Base-by-base conservation (phyloP, 2,888 invertebrate genomes). In the Andrena dorsata region DNA sequence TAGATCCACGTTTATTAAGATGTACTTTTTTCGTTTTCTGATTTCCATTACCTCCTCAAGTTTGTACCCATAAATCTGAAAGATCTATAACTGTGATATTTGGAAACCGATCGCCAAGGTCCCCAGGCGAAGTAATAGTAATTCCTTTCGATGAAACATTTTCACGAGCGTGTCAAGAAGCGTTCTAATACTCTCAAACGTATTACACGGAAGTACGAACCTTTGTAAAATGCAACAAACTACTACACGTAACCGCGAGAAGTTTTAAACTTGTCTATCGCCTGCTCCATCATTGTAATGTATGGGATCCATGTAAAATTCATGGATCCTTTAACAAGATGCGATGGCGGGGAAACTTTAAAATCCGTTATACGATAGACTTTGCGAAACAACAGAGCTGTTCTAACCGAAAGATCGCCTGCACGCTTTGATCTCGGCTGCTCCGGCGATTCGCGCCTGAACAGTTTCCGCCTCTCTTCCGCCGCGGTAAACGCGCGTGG, bases 301-400 rank as follows among this genome's bases (percentile, higher is more conserved):
- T 23, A 64, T 28, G 60, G n/a, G 23, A 51, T 64, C 23, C 53
- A 30, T 60, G 41, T 66, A 60, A 70, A 60, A 80, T 77, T 77
- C 53, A 53, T 53, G 61, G 61, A 68, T 61, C 74, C 41, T 61
- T 53, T 32, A 78, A 68, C 26, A 23, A 74, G 61, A 49, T 49
- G 28, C 47, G 53, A 53, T 23, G 51, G 58, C 64, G 61, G 30
- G 28, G 41, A 65, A 66, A 53, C n/a, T 20, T 80, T 35, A 2
- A 66, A 53, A 65, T 47, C 26, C 26, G 65, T 53, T 53, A 13
- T 28, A 53, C 30, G 10, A 41, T 20, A 3, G 28, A 30, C 53
- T 23, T 53, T 16, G 49, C 1, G n/a, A 72, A 79, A 53, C 32
- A 61, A 20, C 41, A 23, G 23, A 23, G 47, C 16, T 32, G 28